Evolutionary conservation across 2,113 vertebrate genomes (phyloP).

Genomic region (Meriones unguiculatus): DNA sequence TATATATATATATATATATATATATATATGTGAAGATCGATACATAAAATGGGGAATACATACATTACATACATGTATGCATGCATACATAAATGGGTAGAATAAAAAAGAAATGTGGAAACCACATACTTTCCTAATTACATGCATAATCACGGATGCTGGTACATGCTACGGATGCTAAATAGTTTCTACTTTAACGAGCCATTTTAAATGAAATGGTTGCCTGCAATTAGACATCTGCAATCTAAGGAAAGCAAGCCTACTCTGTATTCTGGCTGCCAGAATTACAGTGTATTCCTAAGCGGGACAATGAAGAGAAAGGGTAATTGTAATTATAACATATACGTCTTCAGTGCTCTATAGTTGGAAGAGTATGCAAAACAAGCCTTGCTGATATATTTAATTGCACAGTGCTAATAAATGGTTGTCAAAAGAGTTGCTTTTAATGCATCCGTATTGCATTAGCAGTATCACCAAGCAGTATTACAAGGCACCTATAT

Average conservation of each 20-base stretch:
- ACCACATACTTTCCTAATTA: conserved; percentile 85
- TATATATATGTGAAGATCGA: background rate
- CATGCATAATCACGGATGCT: conserved; percentile 88
- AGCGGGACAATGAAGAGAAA: conserved; percentile 89
- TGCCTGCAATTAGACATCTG: conserved; percentile 92
- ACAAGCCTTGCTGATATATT: conserved; percentile 88
- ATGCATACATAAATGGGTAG: background rate
- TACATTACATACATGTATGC: background rate
- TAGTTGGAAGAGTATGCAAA: conserved; percentile 85
- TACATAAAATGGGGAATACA: background rate
- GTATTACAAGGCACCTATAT: conserved; percentile 72
- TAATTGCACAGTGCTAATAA: conserved; percentile 88
- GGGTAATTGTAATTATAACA: conserved; percentile 90
- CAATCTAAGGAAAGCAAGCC: conserved; percentile 87
- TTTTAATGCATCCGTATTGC: conserved; percentile 80
- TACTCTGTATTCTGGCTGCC: conserved; percentile 84
- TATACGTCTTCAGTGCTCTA: conserved; percentile 87
- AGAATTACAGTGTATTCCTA: conserved; percentile 90
- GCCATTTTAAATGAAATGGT: conserved; percentile 90
- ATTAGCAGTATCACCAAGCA: conserved; percentile 69
- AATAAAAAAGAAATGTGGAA: conserved; percentile 62
- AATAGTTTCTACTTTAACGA: conserved; percentile 89
- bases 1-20: background rate
- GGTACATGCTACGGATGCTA: conserved; percentile 86
- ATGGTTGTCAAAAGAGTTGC: conserved; percentile 84